Conservation (phyloP, 2,888 invertebrate genomes). For the Osmoderma eremita region DNA sequence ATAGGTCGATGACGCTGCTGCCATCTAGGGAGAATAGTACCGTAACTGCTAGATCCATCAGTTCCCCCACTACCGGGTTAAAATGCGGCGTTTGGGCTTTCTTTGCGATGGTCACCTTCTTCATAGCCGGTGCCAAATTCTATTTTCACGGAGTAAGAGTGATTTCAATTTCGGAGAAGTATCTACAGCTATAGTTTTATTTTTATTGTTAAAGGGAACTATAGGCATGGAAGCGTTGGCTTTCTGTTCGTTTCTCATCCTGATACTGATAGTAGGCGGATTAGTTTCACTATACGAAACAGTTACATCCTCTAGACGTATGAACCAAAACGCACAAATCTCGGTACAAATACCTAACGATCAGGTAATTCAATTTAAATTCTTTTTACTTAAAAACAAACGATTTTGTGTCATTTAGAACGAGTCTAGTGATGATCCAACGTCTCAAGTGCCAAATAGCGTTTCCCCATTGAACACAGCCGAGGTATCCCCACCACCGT, state of each 20-base stretch:
- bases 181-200: too few species aligned
- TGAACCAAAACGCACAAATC: conserved; percentile 62
- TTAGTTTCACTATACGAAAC: conserved; percentile 69
- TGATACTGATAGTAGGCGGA: conserved; percentile 72
- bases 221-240: conserved; percentile 57
- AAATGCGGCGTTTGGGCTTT: conserved; percentile 79
- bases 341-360: conserved; percentile 42
- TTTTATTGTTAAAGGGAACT: conserved; percentile 50
- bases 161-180: too few species aligned
- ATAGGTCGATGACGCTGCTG: conserved; percentile 43
- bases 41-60: conserved; percentile 40
- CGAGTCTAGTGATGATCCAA: conserved; percentile 42
- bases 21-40: conserved; percentile 42
- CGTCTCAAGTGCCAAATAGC: conserved; percentile 49
- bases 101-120: conserved; percentile 74
- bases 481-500: conserved; percentile 77
- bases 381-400: neutral
- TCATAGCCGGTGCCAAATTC: conserved; percentile 77
- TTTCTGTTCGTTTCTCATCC: conserved; percentile 69
- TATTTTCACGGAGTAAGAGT: conserved; percentile 66
- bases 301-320: conserved; percentile 51
- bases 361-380: conserved; percentile 46
- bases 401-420: conserved; percentile 31
- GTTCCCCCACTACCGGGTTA: conserved; percentile 67
- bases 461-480: conserved; percentile 45